Conservation (phyloP, 2,888 invertebrate genomes). For the Synanthedon andrenaeformis region DNA sequence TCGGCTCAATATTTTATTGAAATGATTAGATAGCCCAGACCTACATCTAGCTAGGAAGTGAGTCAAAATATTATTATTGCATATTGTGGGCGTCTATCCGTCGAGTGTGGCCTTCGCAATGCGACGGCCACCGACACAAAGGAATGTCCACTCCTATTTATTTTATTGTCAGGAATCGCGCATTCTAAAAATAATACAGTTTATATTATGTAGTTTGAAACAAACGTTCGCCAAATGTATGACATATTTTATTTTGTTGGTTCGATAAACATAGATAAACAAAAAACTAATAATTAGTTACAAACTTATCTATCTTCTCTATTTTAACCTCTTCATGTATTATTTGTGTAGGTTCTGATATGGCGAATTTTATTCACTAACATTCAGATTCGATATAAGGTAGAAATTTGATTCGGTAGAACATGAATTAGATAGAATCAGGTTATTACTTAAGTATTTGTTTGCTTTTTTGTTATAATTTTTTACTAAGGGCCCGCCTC, state of each 20-base stretch:
- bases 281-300: background rate
- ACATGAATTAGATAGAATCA: too few species aligned
- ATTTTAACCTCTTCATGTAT: too few species aligned
- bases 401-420: too few species aligned
- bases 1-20: too few species aligned
- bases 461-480: too few species aligned
- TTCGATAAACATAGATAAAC: background rate
- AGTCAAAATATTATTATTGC: slow-evolving; percentile 38
- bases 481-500: too few species aligned
- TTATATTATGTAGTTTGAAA: slow-evolving; percentile 1
- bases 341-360: too few species aligned
- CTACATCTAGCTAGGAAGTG: slow-evolving; percentile 36
- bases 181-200: background rate
- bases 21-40: slow-evolving; percentile 15
- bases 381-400: too few species aligned
- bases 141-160: slow-evolving; percentile 32
- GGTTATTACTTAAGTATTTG: too few species aligned
- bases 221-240: slow-evolving; percentile 2
- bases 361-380: too few species aligned
- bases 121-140: slow-evolving; percentile 18
- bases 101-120: slow-evolving; percentile 29
- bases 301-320: background rate
- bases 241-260: background rate
- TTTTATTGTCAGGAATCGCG: slow-evolving; percentile 2
- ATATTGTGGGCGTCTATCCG: slow-evolving; percentile 30